Conservation (phyloP, 1,140 invertebrate species). For the Mercenaria mercenaria region DNA sequence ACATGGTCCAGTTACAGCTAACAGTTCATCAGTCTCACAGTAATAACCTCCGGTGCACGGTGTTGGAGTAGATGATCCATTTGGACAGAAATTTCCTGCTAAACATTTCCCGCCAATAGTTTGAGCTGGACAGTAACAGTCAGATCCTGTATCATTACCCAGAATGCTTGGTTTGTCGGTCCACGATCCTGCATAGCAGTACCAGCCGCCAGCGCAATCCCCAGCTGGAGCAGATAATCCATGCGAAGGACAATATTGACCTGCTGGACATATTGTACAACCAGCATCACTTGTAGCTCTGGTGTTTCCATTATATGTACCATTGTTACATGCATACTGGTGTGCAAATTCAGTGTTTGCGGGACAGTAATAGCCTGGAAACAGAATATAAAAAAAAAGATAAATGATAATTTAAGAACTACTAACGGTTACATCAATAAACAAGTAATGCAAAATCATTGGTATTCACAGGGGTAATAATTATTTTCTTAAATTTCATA, state of each 20-base stretch:
- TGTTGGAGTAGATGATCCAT: conserved; percentile 75
- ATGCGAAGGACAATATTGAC: conserved; percentile 79
- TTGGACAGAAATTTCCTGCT: conserved; percentile 82
- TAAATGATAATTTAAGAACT: neutral
- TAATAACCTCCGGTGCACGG: conserved; percentile 82
- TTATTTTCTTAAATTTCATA: too few species aligned
- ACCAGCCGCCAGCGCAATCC: conserved; percentile 81
- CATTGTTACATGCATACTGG: conserved; percentile 83
- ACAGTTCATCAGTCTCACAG: conserved; percentile 79
- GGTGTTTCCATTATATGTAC: conserved; percentile 81
- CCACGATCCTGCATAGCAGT: conserved; percentile 82
- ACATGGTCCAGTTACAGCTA: conserved; percentile 78
- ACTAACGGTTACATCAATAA: too few species aligned
- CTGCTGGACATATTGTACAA: conserved; percentile 80
- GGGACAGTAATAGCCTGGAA: conserved; percentile 82
- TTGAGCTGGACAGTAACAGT: conserved; percentile 80
- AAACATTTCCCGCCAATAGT: conserved; percentile 82
- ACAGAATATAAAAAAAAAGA: conserved; percentile 15
- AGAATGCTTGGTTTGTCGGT: conserved; percentile 75
- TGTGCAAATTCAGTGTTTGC: conserved; percentile 78
- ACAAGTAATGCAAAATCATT: too few species aligned
- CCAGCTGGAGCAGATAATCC: conserved; percentile 79
- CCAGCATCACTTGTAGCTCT: conserved; percentile 68
- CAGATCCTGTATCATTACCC: conserved; percentile 75
- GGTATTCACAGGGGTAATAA: too few species aligned